Evolutionary conservation across 2,888 invertebrate genomes (phyloP).

Genomic region (Lithophane ornitopus): DNA sequence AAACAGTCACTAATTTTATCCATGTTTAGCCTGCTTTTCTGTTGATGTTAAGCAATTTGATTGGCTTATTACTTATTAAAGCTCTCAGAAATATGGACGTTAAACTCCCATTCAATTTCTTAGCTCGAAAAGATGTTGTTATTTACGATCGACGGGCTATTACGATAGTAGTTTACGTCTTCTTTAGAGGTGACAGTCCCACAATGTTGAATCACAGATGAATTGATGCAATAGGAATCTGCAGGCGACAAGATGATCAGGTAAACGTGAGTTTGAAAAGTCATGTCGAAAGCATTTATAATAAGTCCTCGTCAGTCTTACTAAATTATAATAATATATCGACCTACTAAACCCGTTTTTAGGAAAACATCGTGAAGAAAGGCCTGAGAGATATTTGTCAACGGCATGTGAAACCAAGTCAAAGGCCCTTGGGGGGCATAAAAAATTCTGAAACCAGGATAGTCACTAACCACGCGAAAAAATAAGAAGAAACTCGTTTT

Average conservation of each 20-base stretch:
- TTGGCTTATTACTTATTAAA: slow-evolving; percentile 36
- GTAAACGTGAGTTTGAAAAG: background rate
- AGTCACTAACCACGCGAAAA: too few relatives aligned
- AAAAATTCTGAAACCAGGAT: too few relatives aligned
- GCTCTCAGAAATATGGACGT: slow-evolving; percentile 25
- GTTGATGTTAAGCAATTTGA: slow-evolving; percentile 31
- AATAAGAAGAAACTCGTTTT: background rate
- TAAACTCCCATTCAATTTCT: slow-evolving; percentile 21
- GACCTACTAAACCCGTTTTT: too few relatives aligned
- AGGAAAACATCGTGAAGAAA: too few relatives aligned
- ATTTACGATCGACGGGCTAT: slow-evolving; percentile 31
- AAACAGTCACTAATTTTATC: too few relatives aligned
- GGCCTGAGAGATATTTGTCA: too few relatives aligned
- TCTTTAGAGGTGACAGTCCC: background rate
- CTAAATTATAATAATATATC: too few relatives aligned
- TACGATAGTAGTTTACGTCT: slow-evolving; percentile 6
- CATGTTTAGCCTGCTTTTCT: background rate
- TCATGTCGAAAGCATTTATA: background rate
- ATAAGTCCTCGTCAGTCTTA: background rate
- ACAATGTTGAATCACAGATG: background rate
- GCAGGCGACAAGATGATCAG: too few relatives aligned
- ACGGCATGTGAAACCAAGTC: too few relatives aligned
- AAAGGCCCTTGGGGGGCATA: too few relatives aligned
- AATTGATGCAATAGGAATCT: background rate
- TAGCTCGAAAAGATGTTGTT: slow-evolving; percentile 1